Conservation (phyloP, 2,113 vertebrate species). For the Cariama cristata region DNA sequence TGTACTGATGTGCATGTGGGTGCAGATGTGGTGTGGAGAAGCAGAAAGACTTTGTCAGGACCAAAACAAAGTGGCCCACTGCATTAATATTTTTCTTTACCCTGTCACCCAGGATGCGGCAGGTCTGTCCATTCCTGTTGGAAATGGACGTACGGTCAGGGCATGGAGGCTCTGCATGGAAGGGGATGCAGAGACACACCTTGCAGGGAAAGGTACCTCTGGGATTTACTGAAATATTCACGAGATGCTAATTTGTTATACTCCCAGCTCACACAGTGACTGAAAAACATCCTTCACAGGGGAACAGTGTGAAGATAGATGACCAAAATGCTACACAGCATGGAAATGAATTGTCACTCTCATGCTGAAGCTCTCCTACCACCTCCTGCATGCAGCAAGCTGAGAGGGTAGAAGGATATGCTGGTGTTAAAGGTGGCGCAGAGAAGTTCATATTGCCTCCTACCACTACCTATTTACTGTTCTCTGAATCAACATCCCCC, state of each 20-base stretch:
- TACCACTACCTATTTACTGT: slow-evolving; percentile 42
- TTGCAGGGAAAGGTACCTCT: not conserved
- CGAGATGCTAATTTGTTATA: not conserved
- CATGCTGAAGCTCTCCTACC: not conserved
- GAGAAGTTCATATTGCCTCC: not conserved
- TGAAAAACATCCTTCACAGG: not conserved
- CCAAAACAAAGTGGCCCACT: not conserved
- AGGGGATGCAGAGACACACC: not conserved
- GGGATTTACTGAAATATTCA: not conserved
- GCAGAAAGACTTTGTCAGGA: not conserved
- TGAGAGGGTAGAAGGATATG: not conserved
- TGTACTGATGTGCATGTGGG: rapidly evolving
- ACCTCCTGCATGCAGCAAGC: not conserved
- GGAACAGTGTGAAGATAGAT: not conserved
- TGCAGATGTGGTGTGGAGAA: rapidly evolving
- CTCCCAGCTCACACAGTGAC: not conserved
- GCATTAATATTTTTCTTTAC: not conserved
- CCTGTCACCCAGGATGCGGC: not conserved
- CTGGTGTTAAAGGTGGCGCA: not conserved
- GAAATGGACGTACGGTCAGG: not conserved
- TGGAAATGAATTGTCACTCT: not conserved
- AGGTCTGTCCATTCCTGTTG: not conserved
- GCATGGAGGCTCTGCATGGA: not conserved
- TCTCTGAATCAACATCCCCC: slow-evolving; percentile 54
- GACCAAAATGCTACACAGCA: not conserved